phyloP scores from a whole-genome alignment of 2,797 vertebrate genomes.

The Cetoscarus ocellatus region DNA sequence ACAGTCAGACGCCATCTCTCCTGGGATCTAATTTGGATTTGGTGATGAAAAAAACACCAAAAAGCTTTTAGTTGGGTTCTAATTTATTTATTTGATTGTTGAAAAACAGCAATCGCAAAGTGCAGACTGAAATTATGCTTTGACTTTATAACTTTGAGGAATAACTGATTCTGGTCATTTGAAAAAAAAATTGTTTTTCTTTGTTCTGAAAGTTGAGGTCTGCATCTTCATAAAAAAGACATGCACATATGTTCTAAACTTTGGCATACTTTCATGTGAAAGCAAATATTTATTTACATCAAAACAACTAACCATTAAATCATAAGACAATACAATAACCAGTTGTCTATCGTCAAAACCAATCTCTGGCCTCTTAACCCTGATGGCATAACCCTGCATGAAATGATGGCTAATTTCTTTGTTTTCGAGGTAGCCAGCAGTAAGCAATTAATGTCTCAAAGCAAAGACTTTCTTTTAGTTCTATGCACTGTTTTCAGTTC shows the following conservation, averaged over 20 bases:
- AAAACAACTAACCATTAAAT: too few relatives aligned
- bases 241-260: background rate
- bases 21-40: conserved; percentile 48
- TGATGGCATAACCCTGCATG: too few relatives aligned
- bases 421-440: too few relatives aligned
- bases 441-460: too few relatives aligned
- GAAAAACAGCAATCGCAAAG: conserved; percentile 25
- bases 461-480: too few relatives aligned
- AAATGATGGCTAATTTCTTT: too few relatives aligned
- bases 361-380: too few relatives aligned
- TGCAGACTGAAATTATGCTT: conserved; percentile 50
- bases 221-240: background rate
- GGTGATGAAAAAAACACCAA: conserved; percentile 47
- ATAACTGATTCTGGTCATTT: conserved; percentile 1
- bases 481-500: too few relatives aligned
- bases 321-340: too few relatives aligned
- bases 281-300: too few relatives aligned
- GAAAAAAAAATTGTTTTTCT: conserved; percentile 14
- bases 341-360: too few relatives aligned
- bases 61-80: conserved; percentile 30
- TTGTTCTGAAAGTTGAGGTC: background rate
- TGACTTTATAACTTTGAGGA: conserved; percentile 30
- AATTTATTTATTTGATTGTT: conserved; percentile 29
- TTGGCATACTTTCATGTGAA: background rate
- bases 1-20: conserved; percentile 55